Conservation (phyloP, 2,797 vertebrate species). For the Microctenopoma stevenorrisi region DNA sequence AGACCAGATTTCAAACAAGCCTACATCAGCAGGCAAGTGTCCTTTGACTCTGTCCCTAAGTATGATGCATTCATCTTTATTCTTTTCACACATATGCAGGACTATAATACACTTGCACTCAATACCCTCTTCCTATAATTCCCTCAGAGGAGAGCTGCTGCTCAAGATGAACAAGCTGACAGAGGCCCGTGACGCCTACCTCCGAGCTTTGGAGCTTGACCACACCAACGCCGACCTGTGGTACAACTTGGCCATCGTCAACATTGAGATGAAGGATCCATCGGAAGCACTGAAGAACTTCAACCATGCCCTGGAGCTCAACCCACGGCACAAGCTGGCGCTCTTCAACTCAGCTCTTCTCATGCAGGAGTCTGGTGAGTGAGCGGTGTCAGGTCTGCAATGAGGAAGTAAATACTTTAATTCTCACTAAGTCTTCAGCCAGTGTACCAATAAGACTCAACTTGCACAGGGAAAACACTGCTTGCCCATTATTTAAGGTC, state of each 20-base stretch:
- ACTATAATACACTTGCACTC: background rate
- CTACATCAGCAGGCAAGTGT: slow-evolving; percentile 95
- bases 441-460: background rate
- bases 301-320: slow-evolving; percentile 93
- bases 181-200: slow-evolving; percentile 95
- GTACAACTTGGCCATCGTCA: slow-evolving; percentile 99
- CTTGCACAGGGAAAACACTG: background rate
- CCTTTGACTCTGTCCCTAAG: background rate
- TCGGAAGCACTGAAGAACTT: slow-evolving; percentile 95
- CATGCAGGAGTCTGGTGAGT: slow-evolving; percentile 98
- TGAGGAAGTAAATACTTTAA: background rate
- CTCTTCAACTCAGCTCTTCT: slow-evolving; percentile 97
- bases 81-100: background rate
- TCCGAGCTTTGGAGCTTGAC: slow-evolving; percentile 93
- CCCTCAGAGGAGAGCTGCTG: slow-evolving; percentile 92
- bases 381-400: background rate
- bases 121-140: background rate
- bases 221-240: slow-evolving; percentile 94
- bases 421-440: background rate
- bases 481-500: background rate
- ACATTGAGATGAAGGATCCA: slow-evolving; percentile 97
- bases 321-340: slow-evolving; percentile 92
- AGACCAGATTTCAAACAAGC: slow-evolving; percentile 99
- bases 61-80: background rate
- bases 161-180: slow-evolving; percentile 98